phyloP scores from a whole-genome alignment of 1,140 invertebrate species.

The Bicyclus anynana region DNA sequence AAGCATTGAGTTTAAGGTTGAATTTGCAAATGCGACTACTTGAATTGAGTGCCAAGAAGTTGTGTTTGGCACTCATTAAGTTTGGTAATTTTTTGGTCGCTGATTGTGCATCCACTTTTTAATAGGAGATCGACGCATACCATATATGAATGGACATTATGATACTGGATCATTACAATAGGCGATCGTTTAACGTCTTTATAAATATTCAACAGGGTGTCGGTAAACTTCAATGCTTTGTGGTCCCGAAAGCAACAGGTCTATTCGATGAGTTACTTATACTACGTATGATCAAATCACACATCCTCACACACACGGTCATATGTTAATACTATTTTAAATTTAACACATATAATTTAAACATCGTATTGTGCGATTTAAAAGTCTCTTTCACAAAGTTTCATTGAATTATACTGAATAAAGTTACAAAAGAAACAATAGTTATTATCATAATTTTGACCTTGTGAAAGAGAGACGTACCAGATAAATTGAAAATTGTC shows the following conservation, averaged over 20 bases:
- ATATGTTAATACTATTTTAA: not conserved
- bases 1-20: too few relatives aligned
- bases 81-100: too few relatives aligned
- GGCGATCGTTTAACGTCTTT: not conserved
- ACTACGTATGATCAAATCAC: constrained; percentile 10
- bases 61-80: too few relatives aligned
- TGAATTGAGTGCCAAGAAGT: too few relatives aligned
- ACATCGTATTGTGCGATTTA: constrained; percentile 5
- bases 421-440: not conserved
- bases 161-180: not conserved
- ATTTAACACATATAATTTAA: not conserved
- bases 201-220: constrained; percentile 4
- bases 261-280: constrained; percentile 5
- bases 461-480: not conserved
- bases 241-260: constrained; percentile 16
- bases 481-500: not conserved
- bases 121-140: too few relatives aligned
- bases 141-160: not conserved
- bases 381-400: not conserved
- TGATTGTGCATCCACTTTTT: too few relatives aligned
- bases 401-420: not conserved
- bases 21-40: too few relatives aligned
- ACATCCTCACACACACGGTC: constrained; percentile 18
- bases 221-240: not conserved
- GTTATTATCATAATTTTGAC: constrained; percentile 1